Evolutionary conservation across 2,888 invertebrate genomes (phyloP).

Genomic region (Tromatobia lineatoria): DNA sequence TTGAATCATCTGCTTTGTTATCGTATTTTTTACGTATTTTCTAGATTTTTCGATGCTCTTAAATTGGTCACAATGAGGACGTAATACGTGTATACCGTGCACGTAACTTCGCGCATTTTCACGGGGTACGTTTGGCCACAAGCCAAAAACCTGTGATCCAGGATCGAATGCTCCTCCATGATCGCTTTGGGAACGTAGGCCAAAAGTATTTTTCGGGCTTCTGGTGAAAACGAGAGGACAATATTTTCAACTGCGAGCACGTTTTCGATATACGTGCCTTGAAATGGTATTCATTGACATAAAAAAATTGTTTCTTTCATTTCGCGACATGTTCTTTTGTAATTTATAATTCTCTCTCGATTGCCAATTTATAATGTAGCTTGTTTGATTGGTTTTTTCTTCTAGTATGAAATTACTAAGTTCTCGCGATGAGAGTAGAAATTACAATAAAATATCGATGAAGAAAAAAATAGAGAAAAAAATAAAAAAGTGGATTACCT

Average conservation of each 20-base stretch:
- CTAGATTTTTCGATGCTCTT: background rate
- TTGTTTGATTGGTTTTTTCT: too few relatives aligned
- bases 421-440: too few relatives aligned
- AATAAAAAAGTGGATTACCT: too few relatives aligned
- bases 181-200: slow-evolving; percentile 2
- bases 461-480: too few relatives aligned
- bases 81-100: slow-evolving; percentile 59
- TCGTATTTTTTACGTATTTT: too few relatives aligned
- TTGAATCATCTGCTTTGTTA: background rate
- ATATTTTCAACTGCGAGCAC: slow-evolving; percentile 64
- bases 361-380: background rate
- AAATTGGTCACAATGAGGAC: slow-evolving; percentile 29
- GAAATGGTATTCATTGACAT: slow-evolving; percentile 53
- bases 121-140: slow-evolving; percentile 52
- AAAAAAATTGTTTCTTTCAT: slow-evolving; percentile 21
- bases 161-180: slow-evolving; percentile 53
- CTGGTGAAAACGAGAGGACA: slow-evolving; percentile 64
- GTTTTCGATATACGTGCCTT: slow-evolving; percentile 51
- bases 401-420: too few relatives aligned
- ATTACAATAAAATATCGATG: too few relatives aligned
- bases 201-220: slow-evolving; percentile 58
- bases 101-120: slow-evolving; percentile 67
- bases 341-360: slow-evolving; percentile 25
- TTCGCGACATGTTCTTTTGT: slow-evolving; percentile 9
- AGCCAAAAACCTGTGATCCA: slow-evolving; percentile 58